Conservation (phyloP, 2,888 invertebrate genomes). For the Scaptomyza parva region DNA sequence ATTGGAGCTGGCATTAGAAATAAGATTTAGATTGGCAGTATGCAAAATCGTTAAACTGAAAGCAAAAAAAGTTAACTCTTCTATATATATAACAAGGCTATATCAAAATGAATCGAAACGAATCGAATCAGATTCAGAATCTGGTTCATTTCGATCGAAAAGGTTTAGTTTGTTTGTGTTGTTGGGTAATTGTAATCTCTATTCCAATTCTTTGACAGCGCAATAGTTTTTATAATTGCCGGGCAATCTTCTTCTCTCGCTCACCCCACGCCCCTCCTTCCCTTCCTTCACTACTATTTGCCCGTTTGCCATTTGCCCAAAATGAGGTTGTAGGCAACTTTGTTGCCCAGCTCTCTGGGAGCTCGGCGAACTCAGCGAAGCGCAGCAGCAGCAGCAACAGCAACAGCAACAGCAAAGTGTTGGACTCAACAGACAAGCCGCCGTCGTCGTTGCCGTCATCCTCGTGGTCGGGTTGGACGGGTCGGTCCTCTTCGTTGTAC, state of each 20-base stretch:
- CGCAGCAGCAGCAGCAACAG: slow-evolving; percentile 40
- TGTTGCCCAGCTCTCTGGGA: slow-evolving; percentile 30
- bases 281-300: slow-evolving; percentile 12
- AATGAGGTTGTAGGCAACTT: slow-evolving; percentile 57
- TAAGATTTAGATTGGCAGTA: not conserved
- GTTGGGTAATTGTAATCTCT: no score
- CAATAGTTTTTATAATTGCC: slow-evolving; percentile 55
- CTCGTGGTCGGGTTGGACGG: slow-evolving; percentile 12
- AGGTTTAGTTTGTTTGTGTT: not conserved
- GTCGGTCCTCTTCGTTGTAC: slow-evolving; percentile 34
- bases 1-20: not conserved
- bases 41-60: not conserved
- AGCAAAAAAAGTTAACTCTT: not conserved
- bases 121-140: not conserved
- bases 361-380: slow-evolving; percentile 54
- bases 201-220: not conserved
- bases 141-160: not conserved
- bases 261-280: not conserved
- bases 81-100: not conserved
- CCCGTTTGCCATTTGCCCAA: slow-evolving; percentile 41
- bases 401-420: slow-evolving; percentile 36
- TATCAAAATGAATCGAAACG: not conserved
- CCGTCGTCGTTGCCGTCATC: slow-evolving; percentile 21
- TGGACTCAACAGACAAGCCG: slow-evolving; percentile 44
- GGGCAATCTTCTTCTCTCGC: slow-evolving; percentile 26